Conservation (phyloP, 2,113 vertebrate species). For the Urocolius indicus region DNA sequence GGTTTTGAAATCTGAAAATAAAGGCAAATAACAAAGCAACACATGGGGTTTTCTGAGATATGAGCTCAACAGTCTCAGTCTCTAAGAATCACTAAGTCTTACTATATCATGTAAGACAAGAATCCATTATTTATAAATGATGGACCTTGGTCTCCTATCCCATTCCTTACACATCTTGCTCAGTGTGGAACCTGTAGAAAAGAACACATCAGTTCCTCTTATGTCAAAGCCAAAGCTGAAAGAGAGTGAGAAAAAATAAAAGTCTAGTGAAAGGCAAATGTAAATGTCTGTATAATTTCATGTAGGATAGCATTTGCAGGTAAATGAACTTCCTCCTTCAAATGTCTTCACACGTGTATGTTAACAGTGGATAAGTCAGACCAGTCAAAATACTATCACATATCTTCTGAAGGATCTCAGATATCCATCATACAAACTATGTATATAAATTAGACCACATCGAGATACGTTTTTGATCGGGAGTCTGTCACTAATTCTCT, state of each 20-base stretch:
- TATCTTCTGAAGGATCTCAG: neutral
- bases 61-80: neutral
- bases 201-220: neutral
- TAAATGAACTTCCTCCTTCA: neutral
- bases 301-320: neutral
- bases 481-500: neutral
- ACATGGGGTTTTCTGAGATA: neutral
- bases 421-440: neutral
- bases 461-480: neutral
- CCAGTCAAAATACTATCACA: neutral
- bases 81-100: neutral
- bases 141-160: neutral
- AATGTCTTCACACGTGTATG: neutral
- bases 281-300: neutral
- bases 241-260: neutral
- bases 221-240: neutral
- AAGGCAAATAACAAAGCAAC: neutral
- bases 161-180: rapidly evolving
- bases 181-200: neutral
- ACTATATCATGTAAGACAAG: neutral
- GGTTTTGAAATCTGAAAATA: neutral
- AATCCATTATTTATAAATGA: neutral
- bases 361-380: neutral
- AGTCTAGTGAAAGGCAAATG: neutral
- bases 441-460: neutral